Evolutionary conservation across 2,797 vertebrate species (phyloP), one percentile per base, ranked within the genome.

Genomic region (Liparis tanakae): DNA sequence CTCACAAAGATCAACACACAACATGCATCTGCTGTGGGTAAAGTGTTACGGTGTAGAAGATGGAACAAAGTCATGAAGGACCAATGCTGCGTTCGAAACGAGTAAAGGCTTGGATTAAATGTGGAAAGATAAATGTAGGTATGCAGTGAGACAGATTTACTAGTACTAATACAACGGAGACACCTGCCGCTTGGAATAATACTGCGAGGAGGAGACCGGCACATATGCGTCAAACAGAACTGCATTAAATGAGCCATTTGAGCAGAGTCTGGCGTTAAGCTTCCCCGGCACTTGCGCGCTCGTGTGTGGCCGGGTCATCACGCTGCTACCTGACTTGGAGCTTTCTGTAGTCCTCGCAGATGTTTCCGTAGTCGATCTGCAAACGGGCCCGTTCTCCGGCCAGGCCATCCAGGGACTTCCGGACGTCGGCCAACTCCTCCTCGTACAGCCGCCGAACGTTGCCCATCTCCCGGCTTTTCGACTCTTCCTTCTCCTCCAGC

Each of bases 341-440:
- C 1, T 88, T 92, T 67, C 81, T 87, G 86, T 94, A 88, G 25
- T 97, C 94, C 15, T 96, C 94, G 12, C 82, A 33, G 0, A 95
- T 67, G 25, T 83, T 93, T 6, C 91, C 89, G 10, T 93, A 82
- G 63, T 96, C 94, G 13, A 95, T 88, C 86, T 96, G 95, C 59
- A 97, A 90, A 14, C 93, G 75, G 78, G 95, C 95, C 75, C 92
- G 75, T 81, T 97, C 95, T 6, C 85, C 90, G 0, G 95, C 95
- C 17, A 95, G 78, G 0, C 70, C 79, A 33, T 96, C 94, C 84
- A 96, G 92, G 3, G 87, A 82, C 62, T 88, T 92, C 20, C 94
- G 87, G 36, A 95, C 92, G 1, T 95, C 94, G 18, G 92, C 93
- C 80, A 95, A 79, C 86, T 96, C 94, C 22, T 72, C 67, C 74